Evolutionary conservation across 2,888 invertebrate species (phyloP), one percentile per base, ranked within the genome.

Genomic region (Teinopalpus imperialis): DNA sequence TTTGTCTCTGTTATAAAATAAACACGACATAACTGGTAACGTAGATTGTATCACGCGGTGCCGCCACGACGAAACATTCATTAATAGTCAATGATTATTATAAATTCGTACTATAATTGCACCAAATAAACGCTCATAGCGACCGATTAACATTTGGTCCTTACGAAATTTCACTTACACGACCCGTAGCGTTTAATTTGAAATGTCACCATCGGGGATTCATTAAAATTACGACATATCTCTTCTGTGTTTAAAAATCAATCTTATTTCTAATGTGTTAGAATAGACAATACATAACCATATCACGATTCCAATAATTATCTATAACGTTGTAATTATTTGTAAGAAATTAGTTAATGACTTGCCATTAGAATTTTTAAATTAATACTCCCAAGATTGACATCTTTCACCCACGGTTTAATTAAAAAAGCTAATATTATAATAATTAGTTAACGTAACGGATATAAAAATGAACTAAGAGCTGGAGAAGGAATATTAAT

Each of bases 131-230:
- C 20, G 21, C 9, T 16, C 40, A 41, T 41, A 32, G 18, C 26
- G 29, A 21, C 29, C 29, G 16, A 13, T 45, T 45, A 27, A 40
- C 45, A 45, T 40, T 45, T 40, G 39, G 31, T 31, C 44, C 31
- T 44, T 37, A 37, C 37, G 44, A 44, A 43, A 43, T 36, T 29
- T 12, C 24, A 31, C 36, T 21, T 16, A 14, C 23, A 14, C 14
- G 12, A 7, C 6, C 37, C 14, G 23, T 20, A 10, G 5, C 18
- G 13, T 20, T 8, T 12, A 8, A 20, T n/a, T 32, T 18, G 24
- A 32, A 12, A 24, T 10, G 24, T 18, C 12, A 26, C 7, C 23
- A 12, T 14, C 9, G 24, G 24, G 24, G 10, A 24, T 32, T 9
- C 31, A 2, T 26, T 18, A 1, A 18, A 18, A 30, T 41, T 31